Evolutionary conservation across 2,797 vertebrate genomes (phyloP), one percentile per base, ranked within the genome.

Genomic region (Sebastes aleutianus): DNA sequence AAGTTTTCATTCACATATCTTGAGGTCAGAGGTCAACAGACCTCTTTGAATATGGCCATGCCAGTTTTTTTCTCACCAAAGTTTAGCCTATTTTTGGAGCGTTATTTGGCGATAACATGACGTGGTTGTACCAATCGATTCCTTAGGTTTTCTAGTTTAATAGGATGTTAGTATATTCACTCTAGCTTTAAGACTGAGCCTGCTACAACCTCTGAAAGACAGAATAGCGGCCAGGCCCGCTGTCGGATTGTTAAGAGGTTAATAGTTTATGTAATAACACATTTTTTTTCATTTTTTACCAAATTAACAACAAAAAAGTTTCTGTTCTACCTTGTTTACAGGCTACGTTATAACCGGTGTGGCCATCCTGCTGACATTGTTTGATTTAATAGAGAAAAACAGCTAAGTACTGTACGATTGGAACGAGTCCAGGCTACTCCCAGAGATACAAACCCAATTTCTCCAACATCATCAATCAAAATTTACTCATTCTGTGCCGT

Each of bases 381-480:
- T 73, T 78, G 63, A 74, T 83, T 84, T 80, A 74, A 76, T 73
- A 36, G 53, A 79, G 34, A 76, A 63, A 79, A 84, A 66, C 64
- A 53, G 62, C 39, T 70, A 80, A 85, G 62, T 74, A 70, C 57
- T 73, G 59, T 74, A 80, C 36, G 1, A 71, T 18, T 79, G 76
- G 68, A 84, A 59, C 5, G 12, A 64, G 73, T 86, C 77, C 83
- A 80, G 70, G 36, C 82, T 77, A 69, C 50, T 80, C 80, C 79
- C 82, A 79, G 27, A 61, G 70, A 87, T 72, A 84, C 76, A 83
- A 79, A 82, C 58, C 76, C 59, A 75, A 68, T 83, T 84, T 70
- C 34, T 81, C 36, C 59, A 70, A 54, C 68, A 84, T 85, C 86
- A 85, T 87, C 66, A 77, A 82, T 89, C 85, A 87, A 77, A 84